A percentile compares a stretch with the other conserved stretches of the same genome.
These are phyloP conservation scores for Marisa cornuarietis DNA, from an alignment of 1,140 invertebrate genomes.

Conservation along the genomic window DNA sequence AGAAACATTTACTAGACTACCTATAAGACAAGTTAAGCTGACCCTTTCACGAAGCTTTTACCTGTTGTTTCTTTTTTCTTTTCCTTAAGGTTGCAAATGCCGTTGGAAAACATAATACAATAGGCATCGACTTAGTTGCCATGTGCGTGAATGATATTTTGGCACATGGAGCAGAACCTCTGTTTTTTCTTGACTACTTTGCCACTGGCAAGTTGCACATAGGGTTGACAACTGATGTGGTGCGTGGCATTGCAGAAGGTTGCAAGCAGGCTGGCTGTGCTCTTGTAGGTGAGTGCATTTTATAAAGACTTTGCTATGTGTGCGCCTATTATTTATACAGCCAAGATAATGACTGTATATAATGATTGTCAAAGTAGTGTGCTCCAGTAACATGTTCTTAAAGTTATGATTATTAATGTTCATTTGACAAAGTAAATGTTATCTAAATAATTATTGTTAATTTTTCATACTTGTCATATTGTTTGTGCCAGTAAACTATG, in stretches of 20 bases:
- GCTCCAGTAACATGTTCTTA: too few species aligned
- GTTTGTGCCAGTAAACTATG: too few species aligned
- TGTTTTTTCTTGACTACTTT: slow-evolving; percentile 97
- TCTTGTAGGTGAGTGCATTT: slow-evolving; percentile 76
- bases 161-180: slow-evolving; percentile 91
- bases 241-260: slow-evolving; percentile 87
- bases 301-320: background rate
- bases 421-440: too few species aligned
- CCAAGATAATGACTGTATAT: background rate
- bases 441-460: too few species aligned
- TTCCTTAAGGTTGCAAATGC: slow-evolving; percentile 80
- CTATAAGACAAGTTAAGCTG: background rate
- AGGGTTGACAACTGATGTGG: slow-evolving; percentile 77
- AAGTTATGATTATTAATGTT: too few species aligned
- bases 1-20: too few species aligned
- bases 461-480: too few species aligned
- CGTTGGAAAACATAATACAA: slow-evolving; percentile 80
- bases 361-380: too few species aligned
- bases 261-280: slow-evolving; percentile 88
- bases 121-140: slow-evolving; percentile 96
- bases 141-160: slow-evolving; percentile 98
- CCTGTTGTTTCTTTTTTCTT: slow-evolving; percentile 24
- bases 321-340: background rate
- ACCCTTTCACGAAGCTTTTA: background rate
- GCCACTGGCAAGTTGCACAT: slow-evolving; percentile 88